A percentile compares a stretch with the other conserved stretches of the same genome.
Evolutionary conservation across 2,888 invertebrate species (phyloP).

Genomic region (Candidula unifasciata): DNA sequence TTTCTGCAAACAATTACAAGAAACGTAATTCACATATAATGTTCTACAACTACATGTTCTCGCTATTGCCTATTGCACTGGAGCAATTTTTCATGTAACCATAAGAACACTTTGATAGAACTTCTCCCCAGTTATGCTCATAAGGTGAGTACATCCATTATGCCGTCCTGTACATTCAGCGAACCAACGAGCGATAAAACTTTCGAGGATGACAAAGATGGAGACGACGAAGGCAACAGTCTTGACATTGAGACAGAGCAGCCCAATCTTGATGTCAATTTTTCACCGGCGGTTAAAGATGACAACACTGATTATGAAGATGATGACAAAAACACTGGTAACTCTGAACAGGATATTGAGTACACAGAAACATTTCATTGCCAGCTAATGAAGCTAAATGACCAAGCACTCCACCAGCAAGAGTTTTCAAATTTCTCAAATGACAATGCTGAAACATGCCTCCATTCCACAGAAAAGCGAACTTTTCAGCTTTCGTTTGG

Average conservation of each 20-base stretch:
- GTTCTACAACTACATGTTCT: not conserved
- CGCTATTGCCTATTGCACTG: not conserved
- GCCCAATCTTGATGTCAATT: not conserved
- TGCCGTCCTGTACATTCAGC: constrained; percentile 15
- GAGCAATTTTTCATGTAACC: not conserved
- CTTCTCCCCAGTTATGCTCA: not conserved
- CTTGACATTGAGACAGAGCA: constrained; percentile 1
- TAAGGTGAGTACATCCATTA: not conserved
- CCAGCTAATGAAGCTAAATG: not conserved
- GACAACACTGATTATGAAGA: not conserved
- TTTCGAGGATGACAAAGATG: constrained; percentile 27
- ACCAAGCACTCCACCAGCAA: not conserved
- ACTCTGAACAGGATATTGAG: not conserved
- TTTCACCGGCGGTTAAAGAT: not conserved
- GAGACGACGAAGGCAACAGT: not conserved
- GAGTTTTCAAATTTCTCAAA: not conserved
- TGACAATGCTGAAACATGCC: not conserved
- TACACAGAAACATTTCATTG: not conserved
- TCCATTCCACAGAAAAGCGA: not conserved
- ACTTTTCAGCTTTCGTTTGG: constrained; percentile 35
- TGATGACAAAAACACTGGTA: not conserved
- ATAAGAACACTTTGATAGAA: not conserved
- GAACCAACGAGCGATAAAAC: constrained; percentile 5
- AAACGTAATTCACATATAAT: no score
- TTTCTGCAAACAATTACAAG: no score